Evolutionary conservation across 1,140 invertebrate species (phyloP), one percentile per base, ranked within the genome.

Genomic region (Vanessa atalanta): DNA sequence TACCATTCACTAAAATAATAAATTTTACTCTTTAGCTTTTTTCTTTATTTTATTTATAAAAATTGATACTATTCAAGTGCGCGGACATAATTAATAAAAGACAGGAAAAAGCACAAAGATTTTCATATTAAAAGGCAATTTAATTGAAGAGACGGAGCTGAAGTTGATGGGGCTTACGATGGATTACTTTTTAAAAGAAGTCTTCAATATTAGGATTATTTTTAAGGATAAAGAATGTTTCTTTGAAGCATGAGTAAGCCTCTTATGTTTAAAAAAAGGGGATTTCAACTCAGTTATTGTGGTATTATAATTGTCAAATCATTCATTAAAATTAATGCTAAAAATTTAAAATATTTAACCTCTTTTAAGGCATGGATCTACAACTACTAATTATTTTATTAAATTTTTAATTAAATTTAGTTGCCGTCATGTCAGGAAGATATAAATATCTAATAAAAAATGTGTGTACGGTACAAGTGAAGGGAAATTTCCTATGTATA

Each of bases 41-140:
- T 15, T 14, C 20, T 20, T 20, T 20, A 20, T 8, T 61, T 61
- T 15, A 3, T 37, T n/a, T 15, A 15, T 61, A 43, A 61, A 14
- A 61, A 61, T 15, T 57, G 55, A 26, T 31, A 48, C 47, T 53
- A 15, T 37, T 61, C 23, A 57, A 57, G 53, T 26, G 20, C 53
- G 7, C 23, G 26, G 57, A 37, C 37, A 37, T 12, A 43, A 65
- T 65, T 65, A 65, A 61, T 57, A 26, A n/a, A 55, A 47, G 69
- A 47, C 51, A 43, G 13, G 57, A 50, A 23, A 47, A 72, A 72
- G 61, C 57, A 51, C 20, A 13, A 57, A 20, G 53, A 20, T 12
- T 53, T 53, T 57, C 68, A 47, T 37, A 60, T 73, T 79, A 73
- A 77, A 69, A 73, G 73, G 61, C 26, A 12, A 66, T n/a, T 48